Percentiles rank a stretch among this genome's conserved stretches.
Evolutionary conservation across 2,113 vertebrate species (phyloP).

Genomic region (Ammospiza nelsoni): DNA sequence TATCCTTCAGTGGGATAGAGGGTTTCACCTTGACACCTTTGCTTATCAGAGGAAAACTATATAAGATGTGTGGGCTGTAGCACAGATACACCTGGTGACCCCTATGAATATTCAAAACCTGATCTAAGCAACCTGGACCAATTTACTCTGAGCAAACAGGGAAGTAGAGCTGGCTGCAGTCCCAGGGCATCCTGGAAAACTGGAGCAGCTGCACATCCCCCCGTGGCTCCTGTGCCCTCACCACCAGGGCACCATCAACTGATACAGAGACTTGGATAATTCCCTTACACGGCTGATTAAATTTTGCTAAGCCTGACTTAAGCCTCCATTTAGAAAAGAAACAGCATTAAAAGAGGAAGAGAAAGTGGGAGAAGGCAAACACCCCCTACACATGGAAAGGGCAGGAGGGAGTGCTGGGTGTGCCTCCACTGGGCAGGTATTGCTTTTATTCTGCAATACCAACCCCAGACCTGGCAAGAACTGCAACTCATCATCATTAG

Average conservation of each 20-base stretch:
- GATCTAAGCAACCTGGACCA: not conserved
- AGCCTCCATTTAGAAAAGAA: not conserved
- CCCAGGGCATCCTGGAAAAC: not conserved
- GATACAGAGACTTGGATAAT: not conserved
- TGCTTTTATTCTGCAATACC: not conserved
- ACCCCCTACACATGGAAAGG: rapidly evolving
- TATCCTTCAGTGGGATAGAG: not conserved
- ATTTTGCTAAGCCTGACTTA: not conserved
- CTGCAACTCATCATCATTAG: not conserved
- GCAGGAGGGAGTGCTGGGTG: not conserved
- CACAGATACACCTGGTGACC: not conserved
- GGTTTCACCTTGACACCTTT: not conserved
- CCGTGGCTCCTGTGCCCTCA: not conserved
- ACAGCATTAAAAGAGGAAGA: not conserved
- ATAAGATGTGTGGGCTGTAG: not conserved
- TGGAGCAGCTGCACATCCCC: not conserved
- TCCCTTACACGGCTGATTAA: not conserved
- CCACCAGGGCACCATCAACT: not conserved
- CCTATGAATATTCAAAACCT: not conserved
- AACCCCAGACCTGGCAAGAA: not conserved
- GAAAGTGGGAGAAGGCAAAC: not conserved
- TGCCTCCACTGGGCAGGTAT: not conserved
- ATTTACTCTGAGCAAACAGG: not conserved
- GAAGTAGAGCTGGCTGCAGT: not conserved
- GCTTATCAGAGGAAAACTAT: not conserved